Base-by-base conservation (phyloP, 2,113 vertebrate genomes). In the Lonchura striata region DNA sequence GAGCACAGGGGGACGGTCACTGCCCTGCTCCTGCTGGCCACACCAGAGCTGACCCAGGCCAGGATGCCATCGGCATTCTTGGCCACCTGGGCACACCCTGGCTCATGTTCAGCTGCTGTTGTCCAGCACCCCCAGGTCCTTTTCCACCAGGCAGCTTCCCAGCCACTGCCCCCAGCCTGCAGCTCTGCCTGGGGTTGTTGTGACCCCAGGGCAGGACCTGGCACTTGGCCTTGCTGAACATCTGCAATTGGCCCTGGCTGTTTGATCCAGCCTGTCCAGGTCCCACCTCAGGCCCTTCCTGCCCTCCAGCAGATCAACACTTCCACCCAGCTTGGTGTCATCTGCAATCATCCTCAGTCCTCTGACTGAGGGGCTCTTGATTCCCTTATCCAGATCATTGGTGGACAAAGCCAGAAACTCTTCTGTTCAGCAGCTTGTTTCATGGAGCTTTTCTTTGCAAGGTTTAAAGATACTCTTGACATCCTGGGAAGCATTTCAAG, bases 171-270 rank as follows among this genome's bases (percentile, higher is more conserved):
- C 13, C 20, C 7, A 57, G 7, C 23, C 46, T 57, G 53, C 4
- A 5, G 37, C 0, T 0, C 6, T 61, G 7, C 5, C 2, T 9
- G 59, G 30, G 1, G 7, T 16, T 59, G 17, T 6, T 53, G 27
- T 57, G 1, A 39, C 4, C 11, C 2, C 1, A 28, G 24, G 0
- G 13, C 24, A 74, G 49, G 9, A 57, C 27, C 7, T 0, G 0
- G 30, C 9, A 64, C 20, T 42, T 42, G 24, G 3, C 14, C 52
- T 39, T 65, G 28, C 4, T 54, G 35, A 24, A 50, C 6, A 4
- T 76, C 57, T 3, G 4, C 8, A 3, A 2, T 1, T 71, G 57
- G 6, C 7, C 10, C 3, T 0, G 0, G 22, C 10, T 13, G 37
- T 28, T 31, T 0, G 5, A 57, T 46, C 37, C 37, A 41, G 37